phyloP scores from a whole-genome alignment of 23 tunicate species.

The Trididemnum nubilum region DNA sequence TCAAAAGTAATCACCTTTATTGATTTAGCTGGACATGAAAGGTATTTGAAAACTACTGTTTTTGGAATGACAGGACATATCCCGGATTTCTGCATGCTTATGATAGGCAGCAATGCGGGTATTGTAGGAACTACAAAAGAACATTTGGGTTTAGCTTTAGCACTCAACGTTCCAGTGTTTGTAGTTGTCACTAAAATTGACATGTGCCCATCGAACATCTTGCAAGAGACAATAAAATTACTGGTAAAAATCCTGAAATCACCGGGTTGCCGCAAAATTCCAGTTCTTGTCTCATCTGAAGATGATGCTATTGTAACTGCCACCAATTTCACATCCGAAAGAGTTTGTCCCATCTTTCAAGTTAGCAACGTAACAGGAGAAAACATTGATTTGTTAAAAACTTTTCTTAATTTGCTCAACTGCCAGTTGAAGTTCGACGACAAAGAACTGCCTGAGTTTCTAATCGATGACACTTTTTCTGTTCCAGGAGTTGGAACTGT shows the following conservation, averaged over 20 bases:
- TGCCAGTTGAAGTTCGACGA: slow-evolving; percentile 80
- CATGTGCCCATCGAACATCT: slow-evolving; percentile 95
- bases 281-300: slow-evolving; percentile 81
- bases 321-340: slow-evolving; percentile 92
- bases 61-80: slow-evolving; percentile 99
- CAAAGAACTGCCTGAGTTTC: slow-evolving; percentile 77
- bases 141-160: slow-evolving; percentile 96
- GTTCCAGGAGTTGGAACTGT: slow-evolving; percentile 88
- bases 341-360: slow-evolving; percentile 98
- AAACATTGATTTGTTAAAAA: slow-evolving; percentile 84
- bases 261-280: slow-evolving; percentile 96
- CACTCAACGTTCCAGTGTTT: slow-evolving; percentile 97
- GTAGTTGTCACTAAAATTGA: slow-evolving; percentile 99
- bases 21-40: slow-evolving; percentile 99
- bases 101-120: slow-evolving; percentile 99
- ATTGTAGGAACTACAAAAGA: slow-evolving; percentile 98
- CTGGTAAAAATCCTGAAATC: slow-evolving; percentile 85
- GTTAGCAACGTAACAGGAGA: slow-evolving; percentile 96
- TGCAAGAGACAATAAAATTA: slow-evolving; percentile 91
- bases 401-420: slow-evolving; percentile 87
- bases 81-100: slow-evolving; percentile 97
- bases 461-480: slow-evolving; percentile 96
- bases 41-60: slow-evolving; percentile 96
- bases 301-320: slow-evolving; percentile 92
- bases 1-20: slow-evolving; percentile 98